Evolutionary conservation across 2,888 invertebrate species (phyloP).

Genomic region (Thymelicus lineola): DNA sequence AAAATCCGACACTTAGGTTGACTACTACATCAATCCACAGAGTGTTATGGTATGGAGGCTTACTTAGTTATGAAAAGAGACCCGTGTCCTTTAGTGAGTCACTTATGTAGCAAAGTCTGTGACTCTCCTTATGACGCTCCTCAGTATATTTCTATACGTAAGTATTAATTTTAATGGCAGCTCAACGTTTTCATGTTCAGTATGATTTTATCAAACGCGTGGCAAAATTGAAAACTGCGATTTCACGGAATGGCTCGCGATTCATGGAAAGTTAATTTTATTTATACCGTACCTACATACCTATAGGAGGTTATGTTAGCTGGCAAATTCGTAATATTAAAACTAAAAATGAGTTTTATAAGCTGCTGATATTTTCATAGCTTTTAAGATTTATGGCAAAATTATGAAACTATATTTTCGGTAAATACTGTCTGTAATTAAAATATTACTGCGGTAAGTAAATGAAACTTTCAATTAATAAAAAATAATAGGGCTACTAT

Average conservation of each 20-base stretch:
- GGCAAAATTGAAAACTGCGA: slow-evolving; percentile 24
- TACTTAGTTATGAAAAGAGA: too few relatives aligned
- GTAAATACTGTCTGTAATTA: not conserved
- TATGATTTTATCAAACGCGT: slow-evolving; percentile 15
- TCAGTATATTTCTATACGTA: not conserved
- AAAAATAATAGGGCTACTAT: too few relatives aligned
- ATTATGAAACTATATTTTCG: slow-evolving; percentile 9
- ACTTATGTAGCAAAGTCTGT: too few relatives aligned
- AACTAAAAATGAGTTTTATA: slow-evolving; percentile 10
- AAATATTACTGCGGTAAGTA: not conserved
- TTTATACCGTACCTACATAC: not conserved
- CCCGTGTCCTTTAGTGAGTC: too few relatives aligned
- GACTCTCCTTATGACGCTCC: too few relatives aligned
- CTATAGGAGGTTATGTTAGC: not conserved
- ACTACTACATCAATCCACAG: too few relatives aligned
- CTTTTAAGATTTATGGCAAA: not conserved
- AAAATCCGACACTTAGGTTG: too few relatives aligned
- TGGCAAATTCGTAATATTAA: slow-evolving; percentile 2
- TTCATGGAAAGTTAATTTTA: slow-evolving; percentile 22
- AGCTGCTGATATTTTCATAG: slow-evolving; percentile 2
- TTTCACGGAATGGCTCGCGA: slow-evolving; percentile 16
- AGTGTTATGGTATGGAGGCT: too few relatives aligned
- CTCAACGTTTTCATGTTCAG: not conserved
- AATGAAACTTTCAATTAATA: not conserved
- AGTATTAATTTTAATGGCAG: not conserved